Evolutionary conservation across 2,797 vertebrate species (phyloP), one percentile per base, ranked within the genome.

Genomic region (Phoebastria nigripes): DNA sequence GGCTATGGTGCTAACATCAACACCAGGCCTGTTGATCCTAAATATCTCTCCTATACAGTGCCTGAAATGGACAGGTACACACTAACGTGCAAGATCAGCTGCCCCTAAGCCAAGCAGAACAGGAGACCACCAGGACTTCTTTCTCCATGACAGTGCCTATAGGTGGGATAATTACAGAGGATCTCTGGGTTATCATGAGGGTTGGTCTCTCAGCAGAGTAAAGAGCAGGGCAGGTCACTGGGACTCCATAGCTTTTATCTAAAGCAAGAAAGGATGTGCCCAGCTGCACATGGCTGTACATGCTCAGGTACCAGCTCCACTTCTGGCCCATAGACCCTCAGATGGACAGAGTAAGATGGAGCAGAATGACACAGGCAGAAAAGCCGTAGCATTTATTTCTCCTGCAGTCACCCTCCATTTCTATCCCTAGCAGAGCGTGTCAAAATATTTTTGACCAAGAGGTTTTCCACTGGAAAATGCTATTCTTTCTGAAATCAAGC

Each of bases 391-490:
- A 58, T 49, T 19, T 80, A 37, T 55, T 88, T 58, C 59, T 78
- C 35, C 70, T 39, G n/a, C 1, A 7, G 42, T 52, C 47, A 58
- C 25, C 11, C 51, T 90, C 22, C 4, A 0, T n/a, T 88, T 78
- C 76, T 5, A 2, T 14, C 70, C 44, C 54, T 59, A 52, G 59
- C 29, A 39, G 41, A 93, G 66, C 21, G 78, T 84, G 62, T 84
- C 44, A 84, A 94, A 96, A 87, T 81, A 93, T 77, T 93, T 93
- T 73, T 82, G 71, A 71, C 59, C 42, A 54, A 79, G 73, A 81
- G 18, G 37, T 91, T 90, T 96, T 88, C 66, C 77, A 35, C 55
- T 62, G 82, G 72, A 88, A 92, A 84, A 65, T 26, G 37, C 81
- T 82, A 41, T 49, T 96, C 73, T 78, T 94, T 91, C 69, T 37